Evolutionary conservation across 2,888 invertebrate genomes (phyloP).

Genomic region (Melikaiella ostensackeni): DNA sequence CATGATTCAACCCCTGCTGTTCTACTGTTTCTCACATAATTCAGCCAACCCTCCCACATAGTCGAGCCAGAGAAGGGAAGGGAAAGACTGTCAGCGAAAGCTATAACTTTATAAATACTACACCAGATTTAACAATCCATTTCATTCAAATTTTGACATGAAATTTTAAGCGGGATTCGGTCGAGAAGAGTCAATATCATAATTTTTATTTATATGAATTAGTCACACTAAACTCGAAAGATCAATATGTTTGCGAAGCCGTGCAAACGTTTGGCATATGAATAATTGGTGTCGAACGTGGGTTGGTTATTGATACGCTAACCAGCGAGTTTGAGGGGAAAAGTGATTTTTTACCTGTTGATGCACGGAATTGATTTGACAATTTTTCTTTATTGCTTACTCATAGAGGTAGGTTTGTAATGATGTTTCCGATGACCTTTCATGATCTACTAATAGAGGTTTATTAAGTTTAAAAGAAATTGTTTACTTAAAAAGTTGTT

Average conservation of each 20-base stretch:
- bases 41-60: conserved; percentile 20
- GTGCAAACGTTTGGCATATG: no score
- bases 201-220: no score
- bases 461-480: no score
- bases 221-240: no score
- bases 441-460: no score
- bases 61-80: not conserved
- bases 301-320: not conserved
- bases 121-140: conserved; percentile 2
- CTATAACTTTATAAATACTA: conserved; percentile 23
- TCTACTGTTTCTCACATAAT: conserved; percentile 34
- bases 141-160: not conserved
- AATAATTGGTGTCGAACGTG: no score
- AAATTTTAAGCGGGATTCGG: not conserved
- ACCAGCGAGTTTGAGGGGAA: no score
- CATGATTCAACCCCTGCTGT: conserved; percentile 35
- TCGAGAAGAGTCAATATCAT: not conserved
- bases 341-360: no score
- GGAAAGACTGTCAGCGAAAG: conserved; percentile 4
- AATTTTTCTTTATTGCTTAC: not conserved
- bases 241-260: no score
- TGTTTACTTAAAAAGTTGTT: no score
- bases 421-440: no score
- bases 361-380: not conserved
- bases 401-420: no score